Conservation (phyloP, 1,140 invertebrate genomes). For the Leptinotarsa texana region DNA sequence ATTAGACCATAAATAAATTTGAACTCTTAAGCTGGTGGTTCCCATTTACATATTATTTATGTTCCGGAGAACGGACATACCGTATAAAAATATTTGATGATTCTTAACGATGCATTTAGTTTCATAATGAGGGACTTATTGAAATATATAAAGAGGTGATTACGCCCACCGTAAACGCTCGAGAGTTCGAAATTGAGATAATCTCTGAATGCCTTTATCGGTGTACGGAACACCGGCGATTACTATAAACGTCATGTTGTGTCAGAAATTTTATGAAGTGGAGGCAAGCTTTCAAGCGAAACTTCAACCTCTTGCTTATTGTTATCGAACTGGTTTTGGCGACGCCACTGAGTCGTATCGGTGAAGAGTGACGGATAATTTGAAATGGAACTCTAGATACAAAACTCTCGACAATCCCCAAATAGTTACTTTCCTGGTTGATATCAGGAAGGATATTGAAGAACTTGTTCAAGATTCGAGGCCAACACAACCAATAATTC, state of each 20-base stretch:
- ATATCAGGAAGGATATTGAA: too few relatives aligned
- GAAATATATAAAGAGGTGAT: constrained; percentile 8
- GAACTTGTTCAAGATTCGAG: too few relatives aligned
- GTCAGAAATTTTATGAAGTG: background rate
- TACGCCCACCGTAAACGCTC: background rate
- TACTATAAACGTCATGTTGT: background rate
- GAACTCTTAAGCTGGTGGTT: background rate
- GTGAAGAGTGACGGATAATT: too few relatives aligned
- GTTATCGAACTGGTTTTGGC: too few relatives aligned
- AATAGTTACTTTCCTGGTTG: too few relatives aligned
- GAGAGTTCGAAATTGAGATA: background rate
- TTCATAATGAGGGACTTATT: constrained; percentile 3
- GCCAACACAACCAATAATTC: too few relatives aligned
- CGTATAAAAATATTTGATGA: background rate
- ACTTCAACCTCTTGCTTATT: too few relatives aligned
- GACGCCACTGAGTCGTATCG: too few relatives aligned
- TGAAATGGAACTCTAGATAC: too few relatives aligned
- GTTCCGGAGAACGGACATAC: constrained; percentile 4
- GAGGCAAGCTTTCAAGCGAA: background rate
- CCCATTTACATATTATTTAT: constrained; percentile 3
- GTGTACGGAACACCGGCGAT: background rate
- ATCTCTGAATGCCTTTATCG: constrained; percentile 5
- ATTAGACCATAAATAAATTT: background rate
- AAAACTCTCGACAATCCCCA: too few relatives aligned
- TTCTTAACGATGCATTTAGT: constrained; percentile 6